Conservation (phyloP, 2,113 vertebrate genomes). For the Chloebia gouldiae region DNA sequence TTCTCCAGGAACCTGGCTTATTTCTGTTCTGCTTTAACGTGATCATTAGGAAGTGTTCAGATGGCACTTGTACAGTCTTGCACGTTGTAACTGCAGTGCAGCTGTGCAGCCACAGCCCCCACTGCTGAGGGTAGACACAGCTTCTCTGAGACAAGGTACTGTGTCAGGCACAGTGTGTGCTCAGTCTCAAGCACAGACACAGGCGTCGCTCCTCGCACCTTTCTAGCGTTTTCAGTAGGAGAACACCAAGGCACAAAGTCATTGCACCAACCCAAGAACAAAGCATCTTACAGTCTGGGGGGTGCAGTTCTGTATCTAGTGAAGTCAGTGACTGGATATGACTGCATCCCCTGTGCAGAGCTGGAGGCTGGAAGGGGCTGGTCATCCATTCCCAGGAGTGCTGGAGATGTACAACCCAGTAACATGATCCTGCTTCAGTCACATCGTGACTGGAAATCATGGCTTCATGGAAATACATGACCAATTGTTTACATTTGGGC, state of each 20-base stretch:
- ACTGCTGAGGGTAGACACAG: neutral
- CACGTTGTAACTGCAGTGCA: neutral
- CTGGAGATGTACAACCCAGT: neutral
- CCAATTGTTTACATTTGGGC: neutral
- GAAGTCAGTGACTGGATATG: neutral
- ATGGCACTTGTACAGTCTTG: neutral
- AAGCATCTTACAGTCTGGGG: neutral
- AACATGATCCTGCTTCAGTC: neutral
- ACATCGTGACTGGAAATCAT: too few relatives aligned
- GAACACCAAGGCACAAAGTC: neutral
- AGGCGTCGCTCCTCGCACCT: fast-evolving
- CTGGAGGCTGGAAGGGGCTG: neutral
- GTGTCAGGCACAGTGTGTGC: neutral
- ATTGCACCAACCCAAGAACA: neutral
- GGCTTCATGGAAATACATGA: neutral
- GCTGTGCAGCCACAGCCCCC: neutral
- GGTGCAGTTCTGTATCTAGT: neutral
- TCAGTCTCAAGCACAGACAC: neutral
- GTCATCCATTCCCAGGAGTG: neutral
- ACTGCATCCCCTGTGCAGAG: neutral
- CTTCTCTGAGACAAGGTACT: neutral
- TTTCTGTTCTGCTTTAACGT: neutral
- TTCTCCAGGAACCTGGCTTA: neutral
- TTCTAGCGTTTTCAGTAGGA: neutral
- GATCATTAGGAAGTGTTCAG: neutral